Percentiles rank a stretch among this genome's conserved stretches.
Conservation (phyloP, 30 jellyfish, hydroid and myxozoan species). For the Turritopsis dohrnii region DNA sequence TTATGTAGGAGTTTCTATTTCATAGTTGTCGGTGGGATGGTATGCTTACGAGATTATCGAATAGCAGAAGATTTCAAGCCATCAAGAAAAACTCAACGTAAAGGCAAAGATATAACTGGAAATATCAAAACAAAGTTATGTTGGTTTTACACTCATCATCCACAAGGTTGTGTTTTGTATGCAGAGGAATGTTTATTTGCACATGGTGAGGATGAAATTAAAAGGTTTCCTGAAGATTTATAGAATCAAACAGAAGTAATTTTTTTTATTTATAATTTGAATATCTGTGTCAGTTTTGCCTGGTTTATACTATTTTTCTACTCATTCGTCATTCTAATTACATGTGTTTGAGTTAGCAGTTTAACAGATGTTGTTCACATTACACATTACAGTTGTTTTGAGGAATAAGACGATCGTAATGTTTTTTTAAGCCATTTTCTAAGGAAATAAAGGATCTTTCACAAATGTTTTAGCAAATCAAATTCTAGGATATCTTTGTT, state of each 20-base stretch:
- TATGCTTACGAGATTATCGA: conserved; percentile 52
- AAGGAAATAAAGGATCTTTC: too few species aligned
- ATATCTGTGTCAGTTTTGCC: neutral
- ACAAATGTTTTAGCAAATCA: too few species aligned
- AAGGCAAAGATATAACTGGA: conserved; percentile 13
- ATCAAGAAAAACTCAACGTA: conserved; percentile 22
- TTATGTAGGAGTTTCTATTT: neutral
- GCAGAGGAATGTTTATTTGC: conserved; percentile 50
- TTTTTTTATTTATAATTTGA: neutral
- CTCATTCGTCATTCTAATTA: neutral
- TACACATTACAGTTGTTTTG: too few species aligned
- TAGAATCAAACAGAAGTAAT: too few species aligned
- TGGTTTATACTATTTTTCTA: neutral
- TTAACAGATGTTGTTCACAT: too few species aligned
- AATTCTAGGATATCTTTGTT: too few species aligned
- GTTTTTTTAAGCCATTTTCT: too few species aligned
- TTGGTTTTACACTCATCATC: conserved; percentile 79
- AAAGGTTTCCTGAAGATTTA: neutral
- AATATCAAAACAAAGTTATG: conserved; percentile 56
- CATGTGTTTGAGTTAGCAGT: too few species aligned
- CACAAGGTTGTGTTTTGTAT: conserved; percentile 73
- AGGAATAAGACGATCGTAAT: too few species aligned
- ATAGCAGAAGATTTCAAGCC: conserved; percentile 4
- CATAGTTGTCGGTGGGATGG: conserved; percentile 74
- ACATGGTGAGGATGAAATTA: conserved; percentile 51